Percentiles rank a stretch among this genome's conserved stretches.
phyloP scores from a whole-genome alignment of 2,888 invertebrate genomes.

The Drosophila mayaguana region DNA sequence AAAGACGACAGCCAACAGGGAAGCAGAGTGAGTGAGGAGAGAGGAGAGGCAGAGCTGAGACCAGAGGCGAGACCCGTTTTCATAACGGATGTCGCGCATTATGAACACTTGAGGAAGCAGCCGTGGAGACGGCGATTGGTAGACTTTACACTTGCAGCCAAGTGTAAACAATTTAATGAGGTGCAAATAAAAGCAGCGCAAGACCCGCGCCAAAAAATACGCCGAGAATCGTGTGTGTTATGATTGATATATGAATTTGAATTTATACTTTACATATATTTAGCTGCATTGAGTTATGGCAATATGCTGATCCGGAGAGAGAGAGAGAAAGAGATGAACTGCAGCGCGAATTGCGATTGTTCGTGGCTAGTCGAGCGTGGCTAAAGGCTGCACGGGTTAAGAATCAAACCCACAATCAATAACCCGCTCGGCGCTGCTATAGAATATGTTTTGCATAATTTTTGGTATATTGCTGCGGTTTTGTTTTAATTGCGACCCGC shows the following conservation, averaged over 20 bases:
- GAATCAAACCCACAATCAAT: constrained; percentile 28
- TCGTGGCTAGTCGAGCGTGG: constrained; percentile 70
- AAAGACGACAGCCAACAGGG: neutral
- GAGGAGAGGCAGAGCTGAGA: neutral
- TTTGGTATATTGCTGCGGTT: constrained; percentile 53
- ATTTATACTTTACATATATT: neutral
- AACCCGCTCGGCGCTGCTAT: constrained; percentile 3
- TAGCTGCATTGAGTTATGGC: constrained; percentile 19
- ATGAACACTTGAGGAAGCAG: constrained; percentile 74
- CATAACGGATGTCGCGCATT: constrained; percentile 83
- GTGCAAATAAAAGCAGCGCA: constrained; percentile 60
- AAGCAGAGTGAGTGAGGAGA: neutral
- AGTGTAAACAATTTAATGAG: constrained; percentile 79
- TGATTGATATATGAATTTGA: constrained; percentile 55
- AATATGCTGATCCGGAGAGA: constrained; percentile 52
- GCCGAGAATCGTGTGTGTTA: constrained; percentile 44
- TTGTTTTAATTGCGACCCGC: constrained; percentile 78
- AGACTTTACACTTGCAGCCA: constrained; percentile 74
- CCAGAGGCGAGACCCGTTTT: constrained; percentile 20
- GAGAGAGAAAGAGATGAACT: constrained; percentile 5
- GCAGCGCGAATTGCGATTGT: constrained; percentile 55
- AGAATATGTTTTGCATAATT: constrained; percentile 44
- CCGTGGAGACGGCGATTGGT: constrained; percentile 40
- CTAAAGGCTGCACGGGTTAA: constrained; percentile 67
- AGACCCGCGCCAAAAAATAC: constrained; percentile 72